Base-by-base conservation (phyloP, 2,113 vertebrate genomes). In the Mixornis gularis region DNA sequence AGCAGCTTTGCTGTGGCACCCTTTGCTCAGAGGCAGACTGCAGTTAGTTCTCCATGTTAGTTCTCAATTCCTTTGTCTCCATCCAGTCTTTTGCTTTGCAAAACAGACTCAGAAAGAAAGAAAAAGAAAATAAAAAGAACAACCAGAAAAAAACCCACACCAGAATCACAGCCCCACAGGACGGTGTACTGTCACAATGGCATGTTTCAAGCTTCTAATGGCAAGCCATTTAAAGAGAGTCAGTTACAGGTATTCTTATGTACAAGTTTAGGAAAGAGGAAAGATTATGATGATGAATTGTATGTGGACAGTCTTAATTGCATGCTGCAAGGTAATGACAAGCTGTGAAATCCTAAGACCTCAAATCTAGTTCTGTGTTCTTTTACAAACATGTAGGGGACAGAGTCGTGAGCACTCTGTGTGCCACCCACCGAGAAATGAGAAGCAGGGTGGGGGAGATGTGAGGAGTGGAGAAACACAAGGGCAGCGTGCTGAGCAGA, bases 271-370 rank as follows among this genome's bases (percentile, higher is more conserved):
- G 55, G 88, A 70, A 78, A 66, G 34, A 56, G 59, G 62, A 83
- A 74, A 32, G 43, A 73, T 85, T 17, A 18, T 52, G 73, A 53
- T 78, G 43, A 80, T 83, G n/a, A 69, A 53, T 70, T 69, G 43
- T 56, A 7, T 52, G 40, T 30, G 84, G 71, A 91, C 92, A 58
- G 66, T 73, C 87, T 88, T 95, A 95, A 90, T 88, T 92, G 70
- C 27, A 13, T 51, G 27, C 81, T 72, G 65, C 41, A 89, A 79
- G 80, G 43, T 93, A 93, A 89, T 91, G 66, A 89, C 63, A 77
- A 62, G 71, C 51, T 93, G 56, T 66, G 74, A 77, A 77, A 87
- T 65, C 66, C 72, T 43, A 72, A 79, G 62, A 74, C 85, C 78
- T 92, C 58, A 68, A 69, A 72, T 68, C 38, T 16, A 40, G 69